Base-by-base conservation (phyloP, 2,797 vertebrate genomes). In the Orestias chungarensis region DNA sequence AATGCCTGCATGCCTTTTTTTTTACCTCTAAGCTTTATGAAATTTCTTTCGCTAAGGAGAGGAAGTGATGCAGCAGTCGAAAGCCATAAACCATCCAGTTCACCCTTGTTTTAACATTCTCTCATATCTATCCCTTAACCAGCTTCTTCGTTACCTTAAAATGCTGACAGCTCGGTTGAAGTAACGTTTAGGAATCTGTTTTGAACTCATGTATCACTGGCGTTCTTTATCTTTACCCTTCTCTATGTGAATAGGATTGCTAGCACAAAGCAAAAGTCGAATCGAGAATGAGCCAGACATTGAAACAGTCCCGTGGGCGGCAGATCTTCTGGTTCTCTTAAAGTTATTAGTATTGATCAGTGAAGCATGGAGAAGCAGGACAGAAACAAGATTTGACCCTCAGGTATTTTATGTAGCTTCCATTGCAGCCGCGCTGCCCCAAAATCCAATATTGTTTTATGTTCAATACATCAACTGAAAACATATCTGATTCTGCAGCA, bases 321-420 rank as follows among this genome's bases (percentile, higher is more conserved):
- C 7, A 66, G 52, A 59, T 35, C 33, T 38, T 50, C 23, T 46
- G 52, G 3, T 67, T 64, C 55, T 71, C 68, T 47, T 59, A 61
- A 42, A 74, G 50, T 72, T 52, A 23, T 70, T 20, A 55, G 12
- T 64, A 78, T 73, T 78, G 75, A 80, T 82, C 52, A 49, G 52
- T 47, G 68, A 38, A 6, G 54, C 3, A 64, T 52, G 40, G 42
- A 31, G 44, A 75, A 52, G 50, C 55, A 49, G 17, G 59, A n/a
- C 29, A 8, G n/a, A 68, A 18, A 27, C 18, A 0, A 33, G 42
- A 38, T 38, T 47, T 23, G 54, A 50, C 50, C 44, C 61, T 66
- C 1, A 3, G 33, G 15, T 52, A n/a, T 50, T 46, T 46, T 46
- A 46, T 65, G 3, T 15, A 46, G 42, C 25, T 44, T 29, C 11